Base-by-base conservation (phyloP, 2,113 vertebrate species). In the Rhagologus leucostigma region DNA sequence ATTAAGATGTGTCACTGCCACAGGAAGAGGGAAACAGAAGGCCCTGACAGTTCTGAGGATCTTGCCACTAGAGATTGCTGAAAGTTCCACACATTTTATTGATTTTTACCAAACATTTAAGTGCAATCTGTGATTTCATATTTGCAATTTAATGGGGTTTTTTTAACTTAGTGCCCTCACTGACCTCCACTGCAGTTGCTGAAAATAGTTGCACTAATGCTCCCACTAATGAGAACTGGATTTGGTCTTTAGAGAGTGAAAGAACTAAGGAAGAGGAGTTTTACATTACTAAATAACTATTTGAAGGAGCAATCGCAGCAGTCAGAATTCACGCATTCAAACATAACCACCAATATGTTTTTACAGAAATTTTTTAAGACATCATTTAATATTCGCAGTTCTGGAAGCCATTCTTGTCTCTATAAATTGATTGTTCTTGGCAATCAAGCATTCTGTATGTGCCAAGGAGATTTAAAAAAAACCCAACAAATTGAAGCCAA, bases 351-450 rank as follows among this genome's bases (percentile, higher is more conserved):
- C 42, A 74, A 39, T 88, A 47, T 64, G 20, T 65, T 90, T 84
- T 92, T 81, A 92, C n/a, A 94, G 75, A 96, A 98, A 97, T 85
- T 37, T 35, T 33, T 97, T 93, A 88, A 95, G 94, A 87, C 92
- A 87, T 74, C 74, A 77, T 87, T 95, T 90, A 89, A 91, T 96
- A 95, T 87, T 95, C 83, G 78, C 42, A 21, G 39, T 57, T 96
- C 81, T 91, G 87, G 94, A 95, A 96, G 57, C 49, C 59, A 73
- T 56, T 81, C 7, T 11, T 29, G 46, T 94, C 90, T 94, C 83
- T 71, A 69, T 92, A 93, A 94, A 92, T 93, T 94, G 92, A 88
- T 91, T 93, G 89, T 87, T 98, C 93, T 95, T 95, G 95, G 95
- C 91, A 97, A 92, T 91, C 47, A 63, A 83, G 27, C 50, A 87